Base-by-base conservation (phyloP, 2,888 invertebrate genomes). In the Cecidostiba fungosa region DNA sequence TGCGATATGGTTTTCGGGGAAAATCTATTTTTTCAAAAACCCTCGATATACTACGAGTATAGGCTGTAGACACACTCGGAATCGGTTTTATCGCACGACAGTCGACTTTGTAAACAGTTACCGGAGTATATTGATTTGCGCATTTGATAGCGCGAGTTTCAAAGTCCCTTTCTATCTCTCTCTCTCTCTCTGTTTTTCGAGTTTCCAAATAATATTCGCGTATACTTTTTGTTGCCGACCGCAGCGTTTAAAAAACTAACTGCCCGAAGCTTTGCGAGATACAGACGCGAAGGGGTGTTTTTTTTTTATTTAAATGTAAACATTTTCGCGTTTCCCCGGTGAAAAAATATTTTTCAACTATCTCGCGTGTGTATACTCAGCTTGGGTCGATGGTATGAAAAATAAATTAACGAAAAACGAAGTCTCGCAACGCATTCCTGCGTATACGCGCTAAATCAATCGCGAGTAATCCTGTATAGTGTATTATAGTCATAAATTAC, bases 371-470 rank as follows among this genome's bases (percentile, higher is more conserved):
- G 32, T 43, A 8, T n/a, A 8, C n/a, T 19, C n/a, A n/a, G n/a
- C n/a, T n/a, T n/a, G n/a, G n/a, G n/a, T 59, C 0, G 0, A n/a
- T 1, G 1, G 54, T 59, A 59, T 59, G 6, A 59, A n/a, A 23
- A 59, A n/a, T n/a, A 23, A n/a, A 59, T 59, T 19, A 16, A 6
- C 5, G n/a, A 6, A 54, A n/a, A n/a, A 54, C 19, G n/a, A 1
- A 54, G 19, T 16, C 16, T 32, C 66, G 16, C 69, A 76, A n/a
- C n/a, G n/a, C n/a, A n/a, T 54, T 26, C 4, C 26, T n/a, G n/a
- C n/a, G n/a, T n/a, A n/a, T n/a, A 16, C 0, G n/a, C 32, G 26
- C n/a, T 84, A 79, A 84, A 84, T 84, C 79, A 74, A 84, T 79
- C 79, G 50, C 29, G 69, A 36, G 59, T 50, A 74, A 26, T 66